phyloP scores from a whole-genome alignment of 2,888 invertebrate genomes.

The Lottia scabra region DNA sequence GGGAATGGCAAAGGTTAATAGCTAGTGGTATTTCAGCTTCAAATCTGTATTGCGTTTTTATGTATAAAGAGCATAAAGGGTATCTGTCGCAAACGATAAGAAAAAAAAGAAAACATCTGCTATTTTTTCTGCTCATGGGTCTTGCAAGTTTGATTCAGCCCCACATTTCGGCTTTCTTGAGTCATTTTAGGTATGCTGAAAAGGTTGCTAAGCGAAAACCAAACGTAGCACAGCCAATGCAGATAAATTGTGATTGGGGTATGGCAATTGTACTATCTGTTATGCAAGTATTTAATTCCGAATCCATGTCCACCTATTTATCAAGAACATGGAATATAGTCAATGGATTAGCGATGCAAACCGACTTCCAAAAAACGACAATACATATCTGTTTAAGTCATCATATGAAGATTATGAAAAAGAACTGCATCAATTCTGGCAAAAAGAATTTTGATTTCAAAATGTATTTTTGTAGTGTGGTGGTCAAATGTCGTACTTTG shows the following conservation, averaged over 20 bases:
- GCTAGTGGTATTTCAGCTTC: not conserved
- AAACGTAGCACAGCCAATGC: not conserved
- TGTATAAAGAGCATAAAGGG: not conserved
- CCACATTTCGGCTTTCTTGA: not conserved
- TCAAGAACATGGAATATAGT: constrained; percentile 1
- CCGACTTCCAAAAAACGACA: not conserved
- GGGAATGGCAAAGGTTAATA: not conserved
- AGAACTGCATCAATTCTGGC: not conserved
- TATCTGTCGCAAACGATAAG: not conserved
- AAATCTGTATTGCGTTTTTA: not conserved
- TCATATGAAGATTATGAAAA: not conserved
- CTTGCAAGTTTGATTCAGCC: too few relatives aligned
- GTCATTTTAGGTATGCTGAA: not conserved
- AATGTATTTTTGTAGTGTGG: not conserved
- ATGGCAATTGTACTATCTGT: not conserved
- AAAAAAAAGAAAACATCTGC: not conserved
- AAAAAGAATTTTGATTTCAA: not conserved
- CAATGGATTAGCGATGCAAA: not conserved
- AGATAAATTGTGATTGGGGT: not conserved
- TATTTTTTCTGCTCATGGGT: too few relatives aligned
- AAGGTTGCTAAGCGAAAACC: not conserved
- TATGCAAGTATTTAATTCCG: not conserved
- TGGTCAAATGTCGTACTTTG: not conserved
- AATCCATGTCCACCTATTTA: not conserved
- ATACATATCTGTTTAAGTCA: not conserved